Evolutionary conservation across 2,797 vertebrate species (phyloP), one percentile per base, ranked within the genome.

Genomic region (Hypotaenidia philippensis): DNA sequence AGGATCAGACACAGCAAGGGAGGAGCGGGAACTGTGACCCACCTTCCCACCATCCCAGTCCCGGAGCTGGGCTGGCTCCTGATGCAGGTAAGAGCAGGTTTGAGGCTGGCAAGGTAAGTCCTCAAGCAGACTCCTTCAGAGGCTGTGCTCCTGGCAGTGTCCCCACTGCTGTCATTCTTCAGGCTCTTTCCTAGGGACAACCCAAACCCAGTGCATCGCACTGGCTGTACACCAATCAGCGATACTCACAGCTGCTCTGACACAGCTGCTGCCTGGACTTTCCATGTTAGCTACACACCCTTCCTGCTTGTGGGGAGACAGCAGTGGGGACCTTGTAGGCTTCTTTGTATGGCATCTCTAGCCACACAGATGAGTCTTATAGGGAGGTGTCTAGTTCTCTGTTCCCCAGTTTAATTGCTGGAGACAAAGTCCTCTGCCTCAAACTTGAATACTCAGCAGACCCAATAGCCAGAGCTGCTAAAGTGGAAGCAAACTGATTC

Each of bases 321-420:
- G 50, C 9, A 4, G 44, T 52, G 53, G 40, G 31, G 44, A 77
- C 53, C 17, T 79, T 1, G 0, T 5, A 20, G 81, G 3, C 27
- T 44, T 59, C 45, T 86, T 61, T 49, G 41, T 12, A 25, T 11
- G 40, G 26, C 23, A 72, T 15, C 40, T 72, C 52, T 68, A 59
- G 55, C 20, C 66, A 61, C n/a, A 52, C n/a, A 52, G 45, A 22
- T 0, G 2, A 38, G 18, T 8, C 6, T 40, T 59, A 22, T 0
- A 71, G 32, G 18, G n/a, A 29, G 36, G 11, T 59, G 3, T 63
- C 32, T 22, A 50, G 63, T 56, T 77, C 50, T 76, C 25, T 27
- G 10, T 40, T 11, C 3, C 3, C 27, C 45, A 75, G 38, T 29
- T 72, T 45, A 91, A 50, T 11, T 59, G 29, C 32, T 56, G 74